Base-by-base conservation (phyloP, 1,140 invertebrate genomes). In the Drosophila tristis region DNA sequence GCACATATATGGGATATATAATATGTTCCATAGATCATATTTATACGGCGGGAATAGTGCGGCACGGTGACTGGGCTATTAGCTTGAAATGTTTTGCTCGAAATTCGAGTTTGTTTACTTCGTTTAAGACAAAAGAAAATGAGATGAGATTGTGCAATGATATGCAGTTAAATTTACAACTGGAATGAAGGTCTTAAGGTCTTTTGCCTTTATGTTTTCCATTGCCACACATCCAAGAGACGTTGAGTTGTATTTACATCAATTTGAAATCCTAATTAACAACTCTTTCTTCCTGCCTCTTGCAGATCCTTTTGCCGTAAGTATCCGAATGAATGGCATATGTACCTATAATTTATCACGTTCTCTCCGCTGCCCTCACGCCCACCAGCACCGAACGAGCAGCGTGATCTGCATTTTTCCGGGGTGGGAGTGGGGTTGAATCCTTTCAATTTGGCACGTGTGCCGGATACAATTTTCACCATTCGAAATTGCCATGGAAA, bases 401-500 rank as follows among this genome's bases (percentile, higher is more conserved):
- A 35, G 8, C 20, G 53, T 73, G 63, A 73, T 74, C 50, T 47
- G 51, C 35, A 59, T 49, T 43, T 53, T 74, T 6, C 2, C 4
- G 0, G 2, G 3, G 2, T 0, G 23, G 23, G 0, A 3, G 16
- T 4, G 44, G 31, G n/a, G n/a, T 20, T 20, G 20, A 44, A 75
- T 67, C 78, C 77, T 65, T 89, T 60, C 49, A 74, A 79, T 73
- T 76, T 87, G 84, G 84, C 84, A 89, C 84, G 84, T 87, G 84
- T 79, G 84, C 84, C 84, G 84, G 84, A 87, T 87, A 87, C 58
- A 80, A 76, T 89, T 84, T 79, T 87, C 70, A 49, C 11, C 51
- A 78, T 67, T 66, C 43, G 62, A 62, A 81, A 73, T 56, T 44
- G 73, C 43, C 68, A 62, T 45, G 60, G 71, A 74, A 74, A 62